phyloP scores from a whole-genome alignment of 2,113 vertebrate genomes.

The Calidris pugnax region DNA sequence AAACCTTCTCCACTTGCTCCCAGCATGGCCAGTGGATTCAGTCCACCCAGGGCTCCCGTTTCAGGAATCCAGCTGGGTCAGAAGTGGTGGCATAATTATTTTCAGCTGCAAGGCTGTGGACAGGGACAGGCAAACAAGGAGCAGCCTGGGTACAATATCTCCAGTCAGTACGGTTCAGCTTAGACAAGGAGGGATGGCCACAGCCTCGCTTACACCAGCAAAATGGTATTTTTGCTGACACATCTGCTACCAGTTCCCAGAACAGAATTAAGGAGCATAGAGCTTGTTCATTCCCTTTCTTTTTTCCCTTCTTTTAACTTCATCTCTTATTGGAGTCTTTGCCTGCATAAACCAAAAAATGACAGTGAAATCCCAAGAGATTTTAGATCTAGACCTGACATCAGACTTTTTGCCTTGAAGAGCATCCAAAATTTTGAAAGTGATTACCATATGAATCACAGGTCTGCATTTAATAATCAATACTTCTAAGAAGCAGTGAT shows the following conservation, averaged over 20 bases:
- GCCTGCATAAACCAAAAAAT: neutral
- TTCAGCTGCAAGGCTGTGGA: neutral
- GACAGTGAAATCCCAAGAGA: neutral
- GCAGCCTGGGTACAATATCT: neutral
- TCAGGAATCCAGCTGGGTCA: neutral
- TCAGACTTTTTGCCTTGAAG: neutral
- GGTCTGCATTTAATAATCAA: neutral
- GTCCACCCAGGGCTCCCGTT: neutral
- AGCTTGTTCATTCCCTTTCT: neutral
- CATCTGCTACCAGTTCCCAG: neutral
- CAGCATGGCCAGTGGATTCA: neutral
- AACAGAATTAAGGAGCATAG: neutral
- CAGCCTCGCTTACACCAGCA: neutral
- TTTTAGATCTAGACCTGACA: neutral
- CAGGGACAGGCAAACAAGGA: neutral
- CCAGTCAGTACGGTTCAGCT: neutral
- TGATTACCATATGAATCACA: neutral
- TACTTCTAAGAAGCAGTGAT: neutral
- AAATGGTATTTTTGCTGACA: neutral
- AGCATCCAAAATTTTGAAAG: neutral
- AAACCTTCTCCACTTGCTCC: neutral
- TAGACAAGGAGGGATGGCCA: neutral
- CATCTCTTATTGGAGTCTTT: neutral
- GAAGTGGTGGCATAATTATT: neutral
- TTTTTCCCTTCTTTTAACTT: neutral